These are phyloP conservation scores for Andrena dorsata DNA, from an alignment of 2,888 invertebrate genomes.

Conservation along the genomic window DNA sequence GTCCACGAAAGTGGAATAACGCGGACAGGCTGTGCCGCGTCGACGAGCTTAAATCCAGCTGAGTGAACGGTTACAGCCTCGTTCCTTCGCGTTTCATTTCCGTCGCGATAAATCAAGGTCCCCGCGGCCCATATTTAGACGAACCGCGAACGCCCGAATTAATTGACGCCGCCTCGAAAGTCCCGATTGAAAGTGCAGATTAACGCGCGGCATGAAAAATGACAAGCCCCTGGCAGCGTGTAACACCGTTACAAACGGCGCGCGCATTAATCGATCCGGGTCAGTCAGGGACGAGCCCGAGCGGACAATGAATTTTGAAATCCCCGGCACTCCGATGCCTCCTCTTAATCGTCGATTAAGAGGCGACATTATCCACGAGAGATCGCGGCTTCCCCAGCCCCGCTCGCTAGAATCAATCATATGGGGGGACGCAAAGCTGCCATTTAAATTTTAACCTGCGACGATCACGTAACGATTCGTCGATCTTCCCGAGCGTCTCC, in stretches of 20 bases:
- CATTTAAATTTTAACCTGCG: background rate
- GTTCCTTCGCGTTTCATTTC: background rate
- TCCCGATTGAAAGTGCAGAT: constrained; percentile 51
- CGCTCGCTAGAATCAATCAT: background rate
- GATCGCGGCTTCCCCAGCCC: background rate
- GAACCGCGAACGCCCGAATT: constrained; percentile 43
- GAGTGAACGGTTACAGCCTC: background rate
- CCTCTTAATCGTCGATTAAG: background rate
- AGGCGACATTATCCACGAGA: background rate
- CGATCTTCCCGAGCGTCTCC: constrained; percentile 25
- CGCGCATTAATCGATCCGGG: constrained; percentile 35
- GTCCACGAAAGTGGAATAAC: too few relatives aligned
- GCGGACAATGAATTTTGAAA: constrained; percentile 10
- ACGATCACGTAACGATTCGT: constrained; percentile 46
- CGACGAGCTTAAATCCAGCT: too few relatives aligned
- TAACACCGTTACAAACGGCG: constrained; percentile 42
- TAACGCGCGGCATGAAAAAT: constrained; percentile 46
- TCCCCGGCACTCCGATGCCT: background rate
- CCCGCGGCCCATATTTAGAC: constrained; percentile 34
- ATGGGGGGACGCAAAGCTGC: background rate
- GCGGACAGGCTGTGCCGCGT: too few relatives aligned
- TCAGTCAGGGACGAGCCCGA: background rate
- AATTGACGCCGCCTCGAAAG: constrained; percentile 53
- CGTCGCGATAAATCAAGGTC: background rate
- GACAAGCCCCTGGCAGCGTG: constrained; percentile 34